Conservation (phyloP, 2,113 vertebrate species). For the Xenopus tropicalis region UCB_Xtro_10.0 CM004445.2:16568001-16568500, state of each 20-base stretch:
- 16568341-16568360: constrained; percentile 84
- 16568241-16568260: constrained; percentile 66
- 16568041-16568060: constrained; percentile 70
- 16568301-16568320: constrained; percentile 74
- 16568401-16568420: constrained; percentile 89
- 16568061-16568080: constrained; percentile 63
- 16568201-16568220: constrained; percentile 56
- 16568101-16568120: constrained; percentile 16
- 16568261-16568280: constrained; percentile 88
- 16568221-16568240: constrained; percentile 59
- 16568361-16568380: constrained; percentile 78
- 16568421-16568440: constrained; percentile 89
- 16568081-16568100: constrained; percentile 63
- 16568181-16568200: constrained; percentile 47
- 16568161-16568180: constrained; percentile 69
- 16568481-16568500: constrained; percentile 50
- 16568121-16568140: constrained; percentile 31
- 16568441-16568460: constrained; percentile 85
- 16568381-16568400: constrained; percentile 87
- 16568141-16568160: constrained; percentile 44
- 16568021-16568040: constrained; percentile 62
- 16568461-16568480: constrained; percentile 79
- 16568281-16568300: constrained; percentile 83
- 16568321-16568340: constrained; percentile 70
- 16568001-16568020: constrained; percentile 54